These are phyloP conservation scores for Alouatta palliata DNA, from an alignment of 2,113 vertebrate species.

Conservation along the genomic window DNA sequence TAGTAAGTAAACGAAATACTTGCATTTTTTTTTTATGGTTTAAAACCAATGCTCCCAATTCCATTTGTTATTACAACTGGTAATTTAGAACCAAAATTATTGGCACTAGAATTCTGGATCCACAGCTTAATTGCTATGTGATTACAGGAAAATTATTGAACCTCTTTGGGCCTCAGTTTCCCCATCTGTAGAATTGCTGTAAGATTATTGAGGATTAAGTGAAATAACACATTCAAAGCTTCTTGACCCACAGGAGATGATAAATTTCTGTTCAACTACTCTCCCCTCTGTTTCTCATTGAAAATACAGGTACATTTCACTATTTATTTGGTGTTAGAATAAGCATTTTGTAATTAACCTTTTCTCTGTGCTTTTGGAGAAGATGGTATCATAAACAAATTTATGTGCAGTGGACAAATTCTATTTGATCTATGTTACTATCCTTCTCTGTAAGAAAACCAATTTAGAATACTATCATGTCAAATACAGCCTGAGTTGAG, in stretches of 20 bases:
- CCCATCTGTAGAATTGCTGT: not conserved
- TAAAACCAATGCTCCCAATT: not conserved
- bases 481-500: not conserved
- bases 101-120: not conserved
- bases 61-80: not conserved
- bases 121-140: not conserved
- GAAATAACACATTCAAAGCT: not conserved
- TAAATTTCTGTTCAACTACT: not conserved
- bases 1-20: not conserved
- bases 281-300: not conserved
- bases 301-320: not conserved
- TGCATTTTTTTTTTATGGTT: not conserved
- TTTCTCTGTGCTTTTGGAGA: not conserved
- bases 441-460: not conserved
- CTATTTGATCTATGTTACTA: not conserved
- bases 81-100: not conserved
- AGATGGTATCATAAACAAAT: conserved; percentile 23
- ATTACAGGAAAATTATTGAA: not conserved
- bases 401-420: not conserved
- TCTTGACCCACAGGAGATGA: not conserved
- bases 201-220: not conserved
- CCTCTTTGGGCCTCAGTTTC: not conserved
- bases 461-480: not conserved
- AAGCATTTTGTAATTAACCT: not conserved
- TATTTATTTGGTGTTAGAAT: not conserved